phyloP scores from a whole-genome alignment of 2,113 vertebrate genomes.

The Puffinus mauretanicus region DNA sequence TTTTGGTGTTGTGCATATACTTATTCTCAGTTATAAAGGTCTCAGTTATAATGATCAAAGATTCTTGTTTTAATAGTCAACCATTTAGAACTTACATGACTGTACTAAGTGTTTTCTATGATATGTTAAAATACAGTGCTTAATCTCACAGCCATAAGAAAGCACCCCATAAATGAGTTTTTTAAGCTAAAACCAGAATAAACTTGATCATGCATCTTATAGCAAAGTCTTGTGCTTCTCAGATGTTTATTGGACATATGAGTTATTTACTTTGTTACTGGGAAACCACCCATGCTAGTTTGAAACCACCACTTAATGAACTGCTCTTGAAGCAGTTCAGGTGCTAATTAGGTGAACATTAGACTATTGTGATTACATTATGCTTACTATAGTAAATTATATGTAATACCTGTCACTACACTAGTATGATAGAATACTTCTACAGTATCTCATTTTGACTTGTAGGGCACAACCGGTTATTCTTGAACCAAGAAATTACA shows the following conservation, averaged over 20 bases:
- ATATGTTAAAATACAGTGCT: neutral
- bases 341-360: neutral
- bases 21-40: neutral
- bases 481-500: neutral
- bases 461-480: neutral
- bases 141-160: neutral
- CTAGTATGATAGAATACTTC: neutral
- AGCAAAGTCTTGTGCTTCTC: neutral
- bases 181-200: neutral
- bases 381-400: neutral
- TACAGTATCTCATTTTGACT: neutral
- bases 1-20: neutral
- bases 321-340: neutral
- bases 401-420: neutral
- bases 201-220: neutral
- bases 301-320: neutral
- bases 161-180: neutral
- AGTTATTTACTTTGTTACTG: neutral
- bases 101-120: neutral
- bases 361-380: neutral
- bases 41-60: neutral
- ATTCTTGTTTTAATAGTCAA: neutral
- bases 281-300: neutral
- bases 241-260: neutral
- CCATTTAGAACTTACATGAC: neutral